Evolutionary conservation across 2,113 vertebrate genomes (phyloP).

Genomic region (Nyctereutes procyonoides): DNA sequence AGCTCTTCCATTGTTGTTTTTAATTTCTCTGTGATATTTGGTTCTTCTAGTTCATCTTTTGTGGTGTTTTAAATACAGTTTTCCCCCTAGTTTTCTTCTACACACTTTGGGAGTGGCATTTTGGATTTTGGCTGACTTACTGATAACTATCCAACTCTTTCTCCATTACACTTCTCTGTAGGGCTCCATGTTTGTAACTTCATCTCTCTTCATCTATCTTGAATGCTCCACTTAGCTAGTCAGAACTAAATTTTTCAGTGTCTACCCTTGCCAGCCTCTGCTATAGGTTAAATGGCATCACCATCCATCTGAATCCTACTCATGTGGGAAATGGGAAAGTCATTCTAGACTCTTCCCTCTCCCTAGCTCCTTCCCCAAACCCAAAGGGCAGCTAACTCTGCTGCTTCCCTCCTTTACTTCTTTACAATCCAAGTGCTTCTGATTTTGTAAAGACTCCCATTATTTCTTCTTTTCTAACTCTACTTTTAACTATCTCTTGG

Average conservation of each 20-base stretch:
- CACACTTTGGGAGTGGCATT: background rate
- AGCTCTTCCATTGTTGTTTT: background rate
- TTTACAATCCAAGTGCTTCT: background rate
- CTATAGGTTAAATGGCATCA: background rate
- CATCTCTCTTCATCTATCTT: background rate
- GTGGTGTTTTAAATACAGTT: background rate
- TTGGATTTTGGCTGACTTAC: constrained; percentile 34
- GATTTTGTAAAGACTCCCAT: background rate
- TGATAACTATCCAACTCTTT: background rate
- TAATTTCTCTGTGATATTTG: background rate
- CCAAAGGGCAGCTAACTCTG: background rate
- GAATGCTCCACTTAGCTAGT: background rate
- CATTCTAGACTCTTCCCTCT: background rate
- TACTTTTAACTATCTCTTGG: background rate
- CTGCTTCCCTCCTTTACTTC: background rate
- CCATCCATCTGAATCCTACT: background rate
- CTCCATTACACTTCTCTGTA: background rate
- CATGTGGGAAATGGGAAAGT: background rate
- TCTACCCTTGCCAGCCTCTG: background rate
- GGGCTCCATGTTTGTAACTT: background rate
- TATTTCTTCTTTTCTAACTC: background rate
- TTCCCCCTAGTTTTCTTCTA: background rate
- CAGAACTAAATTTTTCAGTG: background rate
- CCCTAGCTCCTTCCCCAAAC: background rate
- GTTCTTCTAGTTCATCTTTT: background rate